Base-by-base conservation (phyloP, 2,888 invertebrate genomes). In the Plebejus anna region DNA sequence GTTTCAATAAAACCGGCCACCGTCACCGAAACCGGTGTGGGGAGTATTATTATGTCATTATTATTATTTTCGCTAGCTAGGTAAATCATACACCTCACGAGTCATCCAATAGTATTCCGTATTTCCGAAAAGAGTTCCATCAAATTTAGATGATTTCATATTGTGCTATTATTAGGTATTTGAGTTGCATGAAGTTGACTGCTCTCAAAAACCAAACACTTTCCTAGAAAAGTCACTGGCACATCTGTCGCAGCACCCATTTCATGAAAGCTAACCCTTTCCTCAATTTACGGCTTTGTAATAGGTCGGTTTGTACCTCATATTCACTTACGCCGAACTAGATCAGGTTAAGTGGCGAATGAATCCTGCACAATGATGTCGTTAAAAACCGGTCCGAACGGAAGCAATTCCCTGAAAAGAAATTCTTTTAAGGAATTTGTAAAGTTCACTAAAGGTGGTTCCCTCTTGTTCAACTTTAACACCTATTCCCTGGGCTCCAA, bases 391-490 rank as follows among this genome's bases (percentile, higher is more conserved):
- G 82, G 80, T 83, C 82, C 81, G 81, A 80, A 79, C 79, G 81
- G 81, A 81, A 82, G 83, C 85, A 87, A 87, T 87, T 87, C 85
- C 83, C 82, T 80, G 80, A 81, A 80, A 82, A 84, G 80, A 81
- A 84, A 82, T 84, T 83, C 83, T 84, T 84, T 82, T 78, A 80
- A 81, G 80, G 80, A 81, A 82, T 80, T 79, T 75, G 75, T 80
- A 80, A 78, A 76, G 76, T 79, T 70, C 66, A 75, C 77, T 77
- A 72, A 76, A 66, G 76, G 77, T 75, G 51, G 76, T 61, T 70
- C 11, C n/a, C n/a, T 57, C 11, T 9, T 28, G 76, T 5, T 9
- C 36, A 9, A 78, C 78, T 59, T 47, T 75, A 73, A 55, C 22
- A 38, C 76, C 70, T 79, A 71, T 61, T 3, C 9, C 75, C 0